A percentile compares a stretch with the other conserved stretches of the same genome.
These are phyloP conservation scores for Notospermus geniculatus DNA, from an alignment of 1,140 invertebrate species.

Conservation along the genomic window DNA sequence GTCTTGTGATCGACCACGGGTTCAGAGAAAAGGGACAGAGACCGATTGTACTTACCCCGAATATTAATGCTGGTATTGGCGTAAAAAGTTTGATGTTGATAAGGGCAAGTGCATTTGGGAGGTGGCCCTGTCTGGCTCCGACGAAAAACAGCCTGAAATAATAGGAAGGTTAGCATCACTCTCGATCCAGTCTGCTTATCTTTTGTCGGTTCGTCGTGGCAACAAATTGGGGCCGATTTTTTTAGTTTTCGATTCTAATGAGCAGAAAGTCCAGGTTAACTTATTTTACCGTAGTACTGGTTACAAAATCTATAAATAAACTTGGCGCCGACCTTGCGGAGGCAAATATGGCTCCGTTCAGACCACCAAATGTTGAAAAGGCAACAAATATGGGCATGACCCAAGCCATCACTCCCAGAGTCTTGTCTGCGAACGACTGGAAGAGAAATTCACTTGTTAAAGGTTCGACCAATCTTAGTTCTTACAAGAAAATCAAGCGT, in stretches of 20 bases:
- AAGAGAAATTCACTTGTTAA: slow-evolving; percentile 30
- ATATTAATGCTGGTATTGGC: slow-evolving; percentile 86
- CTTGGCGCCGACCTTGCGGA: slow-evolving; percentile 69
- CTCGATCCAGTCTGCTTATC: no score
- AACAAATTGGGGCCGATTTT: no score
- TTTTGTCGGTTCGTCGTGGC: no score
- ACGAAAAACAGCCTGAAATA: slow-evolving; percentile 60
- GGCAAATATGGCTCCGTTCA: slow-evolving; percentile 95
- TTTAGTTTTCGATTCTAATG: no score
- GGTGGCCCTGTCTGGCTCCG: slow-evolving; percentile 91
- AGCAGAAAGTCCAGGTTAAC: no score
- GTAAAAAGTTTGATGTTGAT: slow-evolving; percentile 85
- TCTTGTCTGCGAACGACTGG: slow-evolving; percentile 83
- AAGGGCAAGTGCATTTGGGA: slow-evolving; percentile 94
- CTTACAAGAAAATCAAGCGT: not conserved
- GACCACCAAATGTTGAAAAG: slow-evolving; percentile 95
- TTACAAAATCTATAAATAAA: no score
- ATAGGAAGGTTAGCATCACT: slow-evolving; percentile 7
- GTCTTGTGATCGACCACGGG: no score
- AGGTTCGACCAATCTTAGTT: no score
- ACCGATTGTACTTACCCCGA: slow-evolving; percentile 71
- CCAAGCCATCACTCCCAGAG: slow-evolving; percentile 91
- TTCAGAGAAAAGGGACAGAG: not conserved
- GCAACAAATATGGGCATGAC: slow-evolving; percentile 97
- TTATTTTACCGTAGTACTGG: no score